Conservation (phyloP, 2,113 vertebrate species). For the Synodontis membranacea region DNA sequence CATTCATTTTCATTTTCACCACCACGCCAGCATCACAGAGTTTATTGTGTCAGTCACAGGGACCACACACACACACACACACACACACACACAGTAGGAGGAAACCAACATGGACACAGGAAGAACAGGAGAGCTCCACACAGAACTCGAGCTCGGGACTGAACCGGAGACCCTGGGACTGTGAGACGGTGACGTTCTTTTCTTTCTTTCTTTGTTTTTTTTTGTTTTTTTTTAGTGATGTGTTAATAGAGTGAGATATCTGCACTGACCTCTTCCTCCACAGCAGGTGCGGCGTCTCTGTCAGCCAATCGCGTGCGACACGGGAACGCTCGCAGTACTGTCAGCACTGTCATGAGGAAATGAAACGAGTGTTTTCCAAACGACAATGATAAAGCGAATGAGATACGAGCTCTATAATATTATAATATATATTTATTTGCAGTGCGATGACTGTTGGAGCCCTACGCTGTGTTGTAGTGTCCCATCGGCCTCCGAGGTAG, state of each 20-base stretch:
- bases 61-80: background rate
- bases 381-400: background rate
- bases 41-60: no score
- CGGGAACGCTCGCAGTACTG: slow-evolving; percentile 88
- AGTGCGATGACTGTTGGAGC: slow-evolving; percentile 48
- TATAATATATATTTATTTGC: background rate
- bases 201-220: no score
- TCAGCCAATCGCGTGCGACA: slow-evolving; percentile 88
- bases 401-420: background rate
- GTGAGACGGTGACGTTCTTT: background rate
- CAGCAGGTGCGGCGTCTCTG: slow-evolving; percentile 72
- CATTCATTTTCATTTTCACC: background rate
- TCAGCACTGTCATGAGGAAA: slow-evolving; percentile 77
- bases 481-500: slow-evolving; percentile 95
- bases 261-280: slow-evolving; percentile 86
- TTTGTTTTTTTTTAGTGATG: no score
- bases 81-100: background rate
- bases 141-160: no score
- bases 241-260: background rate
- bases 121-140: background rate
- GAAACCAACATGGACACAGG: background rate
- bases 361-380: background rate
- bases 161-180: background rate
- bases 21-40: background rate
- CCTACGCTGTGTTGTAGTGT: slow-evolving; percentile 88